Conservation (phyloP, 2,888 invertebrate species). For the Thymelicus lineola region DNA sequence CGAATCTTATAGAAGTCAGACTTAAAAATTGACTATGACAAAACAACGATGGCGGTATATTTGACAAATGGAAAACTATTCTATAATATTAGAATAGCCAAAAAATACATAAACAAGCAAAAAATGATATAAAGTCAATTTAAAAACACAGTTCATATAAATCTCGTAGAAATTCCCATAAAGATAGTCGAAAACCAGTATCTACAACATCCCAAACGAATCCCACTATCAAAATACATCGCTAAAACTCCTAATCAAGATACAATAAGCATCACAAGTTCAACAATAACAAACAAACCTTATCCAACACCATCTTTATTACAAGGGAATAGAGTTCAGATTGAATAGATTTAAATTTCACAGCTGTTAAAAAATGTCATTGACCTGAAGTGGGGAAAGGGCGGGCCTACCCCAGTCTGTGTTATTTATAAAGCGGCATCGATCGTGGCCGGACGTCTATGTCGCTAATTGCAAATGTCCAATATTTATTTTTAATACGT, state of each 20-base stretch:
- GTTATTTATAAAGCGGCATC: conserved; percentile 53
- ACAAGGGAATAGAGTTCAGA: neutral
- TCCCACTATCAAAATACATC: conserved; percentile 17
- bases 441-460: conserved; percentile 49
- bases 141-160: too few relatives aligned
- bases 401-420: conserved; percentile 40
- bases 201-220: too few relatives aligned
- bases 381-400: conserved; percentile 39
- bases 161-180: too few relatives aligned
- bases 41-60: too few relatives aligned
- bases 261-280: conserved; percentile 13
- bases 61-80: too few relatives aligned
- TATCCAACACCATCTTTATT: neutral
- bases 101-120: too few relatives aligned
- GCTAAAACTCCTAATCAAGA: conserved; percentile 25
- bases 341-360: neutral
- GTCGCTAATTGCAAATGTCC: conserved; percentile 41
- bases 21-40: too few relatives aligned
- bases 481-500: conserved; percentile 38
- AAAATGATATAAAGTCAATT: too few relatives aligned
- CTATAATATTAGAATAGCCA: too few relatives aligned
- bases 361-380: conserved; percentile 14
- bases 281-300: neutral
- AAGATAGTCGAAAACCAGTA: too few relatives aligned
- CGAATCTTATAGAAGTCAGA: too few relatives aligned